A percentile compares a stretch with the other conserved stretches of the same genome.
Conservation (phyloP, 2,113 vertebrate species). For the Macrotus californicus region DNA sequence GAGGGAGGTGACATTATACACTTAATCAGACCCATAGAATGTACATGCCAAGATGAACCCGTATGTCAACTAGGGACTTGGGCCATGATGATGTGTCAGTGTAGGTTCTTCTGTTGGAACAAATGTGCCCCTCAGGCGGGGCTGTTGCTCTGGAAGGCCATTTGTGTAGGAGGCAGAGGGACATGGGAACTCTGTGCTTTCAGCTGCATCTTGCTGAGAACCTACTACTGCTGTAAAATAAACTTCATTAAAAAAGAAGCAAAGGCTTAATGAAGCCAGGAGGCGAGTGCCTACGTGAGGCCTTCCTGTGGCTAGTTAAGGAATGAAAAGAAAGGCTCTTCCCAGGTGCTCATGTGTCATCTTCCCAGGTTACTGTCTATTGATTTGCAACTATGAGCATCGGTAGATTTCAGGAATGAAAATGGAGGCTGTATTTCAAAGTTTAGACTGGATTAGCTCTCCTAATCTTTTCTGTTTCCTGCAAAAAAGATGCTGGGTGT, state of each 20-base stretch:
- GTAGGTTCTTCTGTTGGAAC: not conserved
- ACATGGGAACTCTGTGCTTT: not conserved
- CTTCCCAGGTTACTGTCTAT: not conserved
- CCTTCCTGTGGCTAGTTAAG: slow-evolving; percentile 28
- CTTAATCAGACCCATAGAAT: not conserved
- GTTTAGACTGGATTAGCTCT: slow-evolving; percentile 48
- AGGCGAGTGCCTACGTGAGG: not conserved
- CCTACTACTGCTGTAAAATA: not conserved
- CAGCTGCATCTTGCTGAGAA: not conserved
- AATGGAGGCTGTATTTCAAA: slow-evolving; percentile 40
- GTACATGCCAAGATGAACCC: not conserved
- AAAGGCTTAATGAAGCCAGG: not conserved
- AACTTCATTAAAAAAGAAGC: not conserved
- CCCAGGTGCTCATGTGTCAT: not conserved
- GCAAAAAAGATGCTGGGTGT: slow-evolving; percentile 56
- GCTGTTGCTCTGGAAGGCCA: not conserved
- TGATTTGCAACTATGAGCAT: slow-evolving; percentile 42
- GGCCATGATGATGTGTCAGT: not conserved
- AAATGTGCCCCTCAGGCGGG: not conserved
- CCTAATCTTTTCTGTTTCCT: slow-evolving; percentile 54
- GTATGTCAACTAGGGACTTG: not conserved
- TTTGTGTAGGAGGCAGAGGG: not conserved
- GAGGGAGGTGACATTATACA: not conserved
- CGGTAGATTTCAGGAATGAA: slow-evolving; percentile 29
- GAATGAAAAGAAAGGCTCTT: not conserved